Percentiles rank a stretch among this genome's conserved stretches.
Evolutionary conservation across 2,113 vertebrate genomes (phyloP).

Genomic region (Grallaria varia): DNA sequence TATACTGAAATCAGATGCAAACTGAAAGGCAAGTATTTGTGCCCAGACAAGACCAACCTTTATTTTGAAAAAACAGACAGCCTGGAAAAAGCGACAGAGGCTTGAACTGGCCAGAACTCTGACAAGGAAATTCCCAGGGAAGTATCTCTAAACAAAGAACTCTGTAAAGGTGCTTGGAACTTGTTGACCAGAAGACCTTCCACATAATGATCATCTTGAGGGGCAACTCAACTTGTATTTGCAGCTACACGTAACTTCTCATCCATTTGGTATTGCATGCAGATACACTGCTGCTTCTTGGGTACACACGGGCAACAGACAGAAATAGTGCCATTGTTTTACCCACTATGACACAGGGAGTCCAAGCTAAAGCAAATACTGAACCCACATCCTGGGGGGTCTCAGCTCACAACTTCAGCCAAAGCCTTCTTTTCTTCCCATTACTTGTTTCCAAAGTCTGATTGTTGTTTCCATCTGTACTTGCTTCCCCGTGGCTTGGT

Average conservation of each 20-base stretch:
- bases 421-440: not conserved
- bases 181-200: not conserved
- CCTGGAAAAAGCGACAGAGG: not conserved
- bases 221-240: not conserved
- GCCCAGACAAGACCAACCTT: not conserved
- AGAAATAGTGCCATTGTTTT: not conserved
- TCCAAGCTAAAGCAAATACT: not conserved
- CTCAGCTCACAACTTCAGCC: not conserved
- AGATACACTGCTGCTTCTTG: not conserved
- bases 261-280: not conserved
- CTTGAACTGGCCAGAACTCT: not conserved
- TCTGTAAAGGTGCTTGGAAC: not conserved
- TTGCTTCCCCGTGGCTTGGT: not conserved
- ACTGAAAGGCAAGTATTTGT: conserved; percentile 21
- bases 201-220: not conserved
- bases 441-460: not conserved
- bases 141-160: not conserved
- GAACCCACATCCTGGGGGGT: not conserved
- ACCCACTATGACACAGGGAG: not conserved
- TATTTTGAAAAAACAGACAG: not conserved
- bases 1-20: not conserved
- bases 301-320: not conserved
- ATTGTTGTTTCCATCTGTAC: not conserved
- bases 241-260: not conserved
- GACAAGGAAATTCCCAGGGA: not conserved